These are phyloP conservation scores for Liasis olivaceus DNA, from an alignment of 2,797 vertebrate genomes.

Conservation along the genomic window DNA sequence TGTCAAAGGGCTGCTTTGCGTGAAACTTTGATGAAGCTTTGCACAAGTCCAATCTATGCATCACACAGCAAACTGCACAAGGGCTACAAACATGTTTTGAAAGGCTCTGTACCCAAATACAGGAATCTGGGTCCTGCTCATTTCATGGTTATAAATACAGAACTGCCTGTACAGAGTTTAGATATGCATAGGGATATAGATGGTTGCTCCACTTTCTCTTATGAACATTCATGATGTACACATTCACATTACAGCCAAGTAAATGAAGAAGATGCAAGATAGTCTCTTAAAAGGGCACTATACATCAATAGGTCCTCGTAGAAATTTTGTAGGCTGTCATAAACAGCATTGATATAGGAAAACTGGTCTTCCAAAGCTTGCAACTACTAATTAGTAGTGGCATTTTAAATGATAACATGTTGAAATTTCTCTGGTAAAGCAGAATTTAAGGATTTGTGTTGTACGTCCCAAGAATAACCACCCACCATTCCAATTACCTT, in stretches of 20 bases:
- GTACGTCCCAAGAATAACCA: neutral
- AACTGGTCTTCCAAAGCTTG: neutral
- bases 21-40: neutral
- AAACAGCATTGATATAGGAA: neutral
- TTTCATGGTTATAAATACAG: neutral
- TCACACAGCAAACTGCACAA: neutral
- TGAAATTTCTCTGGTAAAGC: neutral
- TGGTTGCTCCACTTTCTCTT: neutral
- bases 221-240: neutral
- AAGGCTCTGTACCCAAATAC: neutral
- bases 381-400: too few relatives aligned
- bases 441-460: neutral
- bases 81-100: neutral
- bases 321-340: neutral
- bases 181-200: neutral
- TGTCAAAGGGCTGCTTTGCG: neutral
- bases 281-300: neutral
- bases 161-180: neutral
- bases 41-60: neutral
- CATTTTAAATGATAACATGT: neutral
- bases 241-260: neutral
- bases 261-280: neutral
- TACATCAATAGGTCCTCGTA: neutral
- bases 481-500: constrained; percentile 74
- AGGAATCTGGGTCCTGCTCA: neutral